phyloP scores from a whole-genome alignment of 2,113 vertebrate genomes.

The Hypanus sabinus region DNA sequence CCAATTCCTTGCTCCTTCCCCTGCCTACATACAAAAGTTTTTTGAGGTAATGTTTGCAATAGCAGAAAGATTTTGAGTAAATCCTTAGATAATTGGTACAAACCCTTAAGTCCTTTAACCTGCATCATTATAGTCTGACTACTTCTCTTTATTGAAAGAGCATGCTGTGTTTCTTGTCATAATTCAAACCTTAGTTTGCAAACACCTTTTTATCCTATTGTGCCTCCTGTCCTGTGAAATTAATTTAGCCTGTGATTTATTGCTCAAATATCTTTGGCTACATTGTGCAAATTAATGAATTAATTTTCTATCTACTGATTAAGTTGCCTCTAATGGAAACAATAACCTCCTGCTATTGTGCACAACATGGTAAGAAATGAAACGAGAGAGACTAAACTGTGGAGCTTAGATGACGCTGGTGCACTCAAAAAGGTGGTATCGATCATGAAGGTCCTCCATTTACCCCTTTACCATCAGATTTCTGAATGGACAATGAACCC shows the following conservation, averaged over 20 bases:
- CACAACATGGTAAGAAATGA: too few relatives aligned
- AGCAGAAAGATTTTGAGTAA: not conserved
- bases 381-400: too few relatives aligned
- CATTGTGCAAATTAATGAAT: not conserved
- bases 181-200: not conserved
- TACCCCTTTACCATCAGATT: too few relatives aligned
- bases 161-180: not conserved
- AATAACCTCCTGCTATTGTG: not conserved
- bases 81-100: not conserved
- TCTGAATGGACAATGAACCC: too few relatives aligned
- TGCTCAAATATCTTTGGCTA: not conserved
- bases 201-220: slow-evolving; percentile 20
- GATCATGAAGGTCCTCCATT: too few relatives aligned
- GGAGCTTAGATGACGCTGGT: too few relatives aligned
- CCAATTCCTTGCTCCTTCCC: too few relatives aligned
- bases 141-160: not conserved
- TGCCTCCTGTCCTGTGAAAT: not conserved
- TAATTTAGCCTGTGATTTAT: not conserved
- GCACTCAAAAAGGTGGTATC: too few relatives aligned
- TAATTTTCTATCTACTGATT: not conserved
- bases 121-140: not conserved
- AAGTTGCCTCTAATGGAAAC: not conserved
- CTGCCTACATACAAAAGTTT: not conserved
- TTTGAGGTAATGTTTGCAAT: not conserved
- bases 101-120: not conserved